Percentiles rank a stretch among this genome's conserved stretches.
Conservation (phyloP, 1,140 invertebrate species). For the Pseudomyrmex pallidus region DNA sequence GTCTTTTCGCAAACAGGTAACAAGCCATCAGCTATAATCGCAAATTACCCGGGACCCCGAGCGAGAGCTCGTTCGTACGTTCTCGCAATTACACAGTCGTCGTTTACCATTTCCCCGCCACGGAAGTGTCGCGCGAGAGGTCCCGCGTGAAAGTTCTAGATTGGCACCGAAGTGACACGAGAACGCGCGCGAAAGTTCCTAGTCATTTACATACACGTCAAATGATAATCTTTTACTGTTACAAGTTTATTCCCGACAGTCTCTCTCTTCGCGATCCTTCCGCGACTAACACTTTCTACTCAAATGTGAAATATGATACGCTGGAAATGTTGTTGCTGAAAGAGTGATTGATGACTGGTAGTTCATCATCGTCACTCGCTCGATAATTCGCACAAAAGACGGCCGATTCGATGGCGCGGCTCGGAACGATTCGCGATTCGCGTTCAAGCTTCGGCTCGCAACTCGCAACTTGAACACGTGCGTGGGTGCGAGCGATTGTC, state of each 20-base stretch:
- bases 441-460: background rate
- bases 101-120: conserved; percentile 62
- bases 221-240: conserved; percentile 4
- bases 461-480: background rate
- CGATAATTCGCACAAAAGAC: conserved; percentile 31
- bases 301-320: background rate
- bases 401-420: background rate
- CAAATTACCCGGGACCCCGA: conserved; percentile 75
- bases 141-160: conserved; percentile 45
- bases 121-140: conserved; percentile 43
- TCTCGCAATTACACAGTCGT: conserved; percentile 56
- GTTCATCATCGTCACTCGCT: conserved; percentile 32
- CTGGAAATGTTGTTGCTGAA: background rate
- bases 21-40: conserved; percentile 62
- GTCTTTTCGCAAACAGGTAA: conserved; percentile 60
- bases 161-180: conserved; percentile 21
- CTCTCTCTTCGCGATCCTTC: background rate
- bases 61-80: background rate
- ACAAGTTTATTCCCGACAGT: background rate
- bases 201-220: background rate
- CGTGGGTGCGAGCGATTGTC: conserved; percentile 70
- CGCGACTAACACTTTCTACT: background rate
- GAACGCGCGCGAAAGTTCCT: conserved; percentile 22
- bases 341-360: conserved; percentile 17
- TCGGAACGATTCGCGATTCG: conserved; percentile 20